Evolutionary conservation across 2,888 invertebrate genomes (phyloP).

Genomic region (Microctonus aethiopoides): DNA sequence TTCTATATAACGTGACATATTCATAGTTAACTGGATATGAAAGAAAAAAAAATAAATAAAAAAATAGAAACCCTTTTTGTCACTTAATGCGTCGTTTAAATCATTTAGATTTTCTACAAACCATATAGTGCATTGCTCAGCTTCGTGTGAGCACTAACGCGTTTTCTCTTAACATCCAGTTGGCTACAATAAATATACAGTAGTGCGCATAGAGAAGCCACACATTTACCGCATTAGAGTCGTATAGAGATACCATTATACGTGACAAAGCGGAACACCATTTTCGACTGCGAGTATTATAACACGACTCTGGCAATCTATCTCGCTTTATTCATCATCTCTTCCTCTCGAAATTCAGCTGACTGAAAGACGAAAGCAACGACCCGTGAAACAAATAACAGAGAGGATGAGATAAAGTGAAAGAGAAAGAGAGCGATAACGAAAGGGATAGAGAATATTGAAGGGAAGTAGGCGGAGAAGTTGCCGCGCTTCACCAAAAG

Average conservation of each 20-base stretch:
- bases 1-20: neutral
- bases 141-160: neutral
- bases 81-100: neutral
- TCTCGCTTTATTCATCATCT: constrained; percentile 18
- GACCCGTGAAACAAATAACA: constrained; percentile 27
- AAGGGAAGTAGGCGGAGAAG: constrained; percentile 36
- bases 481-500: constrained; percentile 39
- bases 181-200: constrained; percentile 8
- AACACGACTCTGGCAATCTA: neutral
- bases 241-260: neutral
- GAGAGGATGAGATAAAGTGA: neutral
- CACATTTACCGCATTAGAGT: constrained; percentile 6
- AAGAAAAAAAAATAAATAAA: neutral
- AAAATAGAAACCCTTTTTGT: neutral
- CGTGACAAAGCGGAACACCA: constrained; percentile 1
- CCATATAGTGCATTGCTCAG: neutral
- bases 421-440: neutral
- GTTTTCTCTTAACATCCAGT: neutral
- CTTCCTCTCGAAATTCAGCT: constrained; percentile 27
- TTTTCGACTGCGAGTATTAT: neutral
- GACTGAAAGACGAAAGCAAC: constrained; percentile 20
- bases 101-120: neutral
- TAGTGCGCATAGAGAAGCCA: neutral
- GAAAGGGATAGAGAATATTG: neutral
- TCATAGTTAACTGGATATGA: neutral